Evolutionary conservation across 2,888 invertebrate genomes (phyloP).

Genomic region (Sabellastarte sp.): DNA sequence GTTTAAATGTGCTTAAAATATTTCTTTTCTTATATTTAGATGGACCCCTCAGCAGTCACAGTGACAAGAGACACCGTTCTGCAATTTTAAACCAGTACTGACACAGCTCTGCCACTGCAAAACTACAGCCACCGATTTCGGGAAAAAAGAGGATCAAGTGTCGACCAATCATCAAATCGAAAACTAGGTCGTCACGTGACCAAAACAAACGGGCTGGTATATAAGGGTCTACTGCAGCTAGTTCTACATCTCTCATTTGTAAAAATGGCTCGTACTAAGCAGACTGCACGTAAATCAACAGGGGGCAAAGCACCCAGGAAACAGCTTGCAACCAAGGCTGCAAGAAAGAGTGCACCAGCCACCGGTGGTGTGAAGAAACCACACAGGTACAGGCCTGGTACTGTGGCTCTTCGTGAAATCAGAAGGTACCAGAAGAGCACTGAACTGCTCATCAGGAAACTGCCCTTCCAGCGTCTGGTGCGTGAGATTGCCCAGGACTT

Average conservation of each 20-base stretch:
- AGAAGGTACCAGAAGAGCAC: conserved; percentile 59
- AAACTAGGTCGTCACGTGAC: not conserved
- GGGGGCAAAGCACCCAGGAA: conserved; percentile 60
- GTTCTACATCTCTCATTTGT: conserved; percentile 20
- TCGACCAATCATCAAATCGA: not conserved
- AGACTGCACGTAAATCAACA: conserved; percentile 59
- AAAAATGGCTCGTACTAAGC: conserved; percentile 60
- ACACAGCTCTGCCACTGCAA: too few relatives aligned
- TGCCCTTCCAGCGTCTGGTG: conserved; percentile 59
- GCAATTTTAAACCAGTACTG: too few relatives aligned
- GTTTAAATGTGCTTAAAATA: too few relatives aligned
- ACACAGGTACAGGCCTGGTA: conserved; percentile 57
- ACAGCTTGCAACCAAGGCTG: conserved; percentile 59
- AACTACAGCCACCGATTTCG: too few relatives aligned
- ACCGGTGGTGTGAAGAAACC: conserved; percentile 58
- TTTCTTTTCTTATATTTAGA: too few relatives aligned
- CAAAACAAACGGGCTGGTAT: not conserved
- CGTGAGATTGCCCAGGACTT: conserved; percentile 61
- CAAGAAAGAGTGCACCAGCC: conserved; percentile 56
- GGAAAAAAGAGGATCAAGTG: not conserved
- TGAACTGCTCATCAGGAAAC: conserved; percentile 57
- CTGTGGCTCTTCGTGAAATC: conserved; percentile 58
- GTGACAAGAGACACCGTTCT: too few relatives aligned
- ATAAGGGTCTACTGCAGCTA: too few relatives aligned
- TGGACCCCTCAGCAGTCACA: too few relatives aligned